Conservation (phyloP, 2,797 vertebrate species). For the Clarias pachynema region DNA sequence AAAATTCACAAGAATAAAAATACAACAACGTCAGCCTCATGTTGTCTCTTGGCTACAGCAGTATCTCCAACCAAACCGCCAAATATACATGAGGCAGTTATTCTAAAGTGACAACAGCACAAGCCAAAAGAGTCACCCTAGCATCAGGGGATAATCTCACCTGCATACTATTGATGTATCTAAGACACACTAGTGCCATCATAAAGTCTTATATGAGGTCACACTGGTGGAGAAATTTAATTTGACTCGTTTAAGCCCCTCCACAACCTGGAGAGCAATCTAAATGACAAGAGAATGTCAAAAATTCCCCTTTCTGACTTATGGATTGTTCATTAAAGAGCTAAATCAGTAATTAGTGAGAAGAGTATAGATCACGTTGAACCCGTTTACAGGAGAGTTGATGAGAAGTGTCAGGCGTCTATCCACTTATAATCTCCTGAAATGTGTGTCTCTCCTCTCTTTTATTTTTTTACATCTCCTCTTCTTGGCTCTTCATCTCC, state of each 20-base stretch:
- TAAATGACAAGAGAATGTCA: too few relatives aligned
- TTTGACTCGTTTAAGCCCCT: too few relatives aligned
- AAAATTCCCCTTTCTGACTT: too few relatives aligned
- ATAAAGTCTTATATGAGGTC: background rate
- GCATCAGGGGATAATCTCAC: background rate
- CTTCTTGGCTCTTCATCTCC: slow-evolving; percentile 14
- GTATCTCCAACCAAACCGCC: background rate
- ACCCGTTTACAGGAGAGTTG: background rate
- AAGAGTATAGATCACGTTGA: background rate
- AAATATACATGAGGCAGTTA: background rate
- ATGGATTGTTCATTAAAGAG: background rate
- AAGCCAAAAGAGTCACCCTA: background rate
- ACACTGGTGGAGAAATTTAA: too few relatives aligned
- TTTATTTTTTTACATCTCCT: background rate
- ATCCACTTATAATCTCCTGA: slow-evolving; percentile 60
- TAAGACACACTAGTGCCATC: background rate
- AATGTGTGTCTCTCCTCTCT: background rate
- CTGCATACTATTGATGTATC: background rate
- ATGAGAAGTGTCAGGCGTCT: slow-evolving; percentile 53
- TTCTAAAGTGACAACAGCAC: background rate
- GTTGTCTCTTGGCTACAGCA: background rate
- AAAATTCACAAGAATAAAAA: background rate
- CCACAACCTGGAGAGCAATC: too few relatives aligned
- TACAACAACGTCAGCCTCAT: background rate
- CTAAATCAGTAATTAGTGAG: background rate